Evolutionary conservation across 2,888 invertebrate species (phyloP), one percentile per base, ranked within the genome.

Genomic region (Nomada flava): DNA sequence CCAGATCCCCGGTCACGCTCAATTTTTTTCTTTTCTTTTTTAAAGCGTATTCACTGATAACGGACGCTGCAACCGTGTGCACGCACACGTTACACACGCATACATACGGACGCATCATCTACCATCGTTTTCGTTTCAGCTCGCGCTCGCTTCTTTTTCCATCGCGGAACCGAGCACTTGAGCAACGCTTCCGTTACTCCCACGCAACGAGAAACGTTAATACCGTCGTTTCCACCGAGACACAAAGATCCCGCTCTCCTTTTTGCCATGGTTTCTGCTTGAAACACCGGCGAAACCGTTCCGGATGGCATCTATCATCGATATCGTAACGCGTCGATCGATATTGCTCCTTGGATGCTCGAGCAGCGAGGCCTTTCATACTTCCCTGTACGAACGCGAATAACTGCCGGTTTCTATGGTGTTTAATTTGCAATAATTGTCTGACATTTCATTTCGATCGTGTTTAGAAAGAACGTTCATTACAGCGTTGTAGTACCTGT

Each of bases 161-260:
- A 42, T 55, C 67, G 50, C 65, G 57, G 64, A 70, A 65, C 59
- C 62, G 47, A 76, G 3, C 50, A 67, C 70, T 80, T 71, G 82
- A 74, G 77, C 70, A 67, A 68, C 76, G 79, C 73, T 82, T 82
- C 78, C 84, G 73, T 79, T 83, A 74, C 79, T 76, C 79, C 83
- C 70, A 82, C 83, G 76, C 72, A 71, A 65, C 62, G 50, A 2
- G 47, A 20, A 59, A 74, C 74, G 74, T 67, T 77, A 57, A 64
- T 65, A 62, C 26, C 47, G 53, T 42, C 44, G 52, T 60, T 76
- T 26, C 29, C 15, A 59, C 55, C n/a, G 26, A 47, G 50, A 55
- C 44, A 26, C 57, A 29, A 57, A 55, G 52, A 52, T 23, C 20
- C 59, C 20, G 64, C 26, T n/a, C 44, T 15, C 44, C 36, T 36